Percentiles rank a stretch among this genome's conserved stretches.
Evolutionary conservation across 2,888 invertebrate species (phyloP).

Genomic region (Crematogaster levior): DNA sequence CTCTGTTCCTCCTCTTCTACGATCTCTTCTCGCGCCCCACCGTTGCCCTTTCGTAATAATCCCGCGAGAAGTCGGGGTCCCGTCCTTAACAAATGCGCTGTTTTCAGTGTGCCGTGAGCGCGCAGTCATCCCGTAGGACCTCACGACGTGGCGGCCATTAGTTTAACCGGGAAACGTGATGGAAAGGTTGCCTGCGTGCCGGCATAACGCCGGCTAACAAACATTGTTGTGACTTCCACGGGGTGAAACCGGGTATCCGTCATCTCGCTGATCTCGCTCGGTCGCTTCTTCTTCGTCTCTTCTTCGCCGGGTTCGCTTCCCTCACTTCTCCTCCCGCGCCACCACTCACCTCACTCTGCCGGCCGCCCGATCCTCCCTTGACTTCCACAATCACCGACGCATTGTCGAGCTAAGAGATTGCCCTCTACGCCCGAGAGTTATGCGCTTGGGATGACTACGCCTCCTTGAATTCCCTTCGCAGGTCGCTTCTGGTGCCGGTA

Average conservation of each 20-base stretch:
- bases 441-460: constrained; percentile 69
- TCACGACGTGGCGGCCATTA: constrained; percentile 74
- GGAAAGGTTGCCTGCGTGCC: constrained; percentile 76
- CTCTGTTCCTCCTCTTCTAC: background rate
- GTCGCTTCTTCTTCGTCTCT: constrained; percentile 47
- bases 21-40: constrained; percentile 52
- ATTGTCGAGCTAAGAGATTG: constrained; percentile 81
- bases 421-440: constrained; percentile 72
- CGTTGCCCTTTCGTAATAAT: constrained; percentile 77
- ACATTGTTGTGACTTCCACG: constrained; percentile 84
- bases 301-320: constrained; percentile 5
- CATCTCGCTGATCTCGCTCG: constrained; percentile 75
- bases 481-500: constrained; percentile 70
- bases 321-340: constrained; percentile 3
- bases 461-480: constrained; percentile 58
- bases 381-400: constrained; percentile 79
- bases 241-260: constrained; percentile 82
- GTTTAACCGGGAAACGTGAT: constrained; percentile 76
- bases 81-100: constrained; percentile 83
- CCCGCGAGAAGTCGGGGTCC: constrained; percentile 71
- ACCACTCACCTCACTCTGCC: background rate
- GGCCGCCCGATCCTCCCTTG: constrained; percentile 38
- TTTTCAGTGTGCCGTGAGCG: constrained; percentile 78
- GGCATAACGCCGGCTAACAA: constrained; percentile 76
- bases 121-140: constrained; percentile 72